Base-by-base conservation (phyloP, 2,113 vertebrate species). In the Myiopsitta monachus region DNA sequence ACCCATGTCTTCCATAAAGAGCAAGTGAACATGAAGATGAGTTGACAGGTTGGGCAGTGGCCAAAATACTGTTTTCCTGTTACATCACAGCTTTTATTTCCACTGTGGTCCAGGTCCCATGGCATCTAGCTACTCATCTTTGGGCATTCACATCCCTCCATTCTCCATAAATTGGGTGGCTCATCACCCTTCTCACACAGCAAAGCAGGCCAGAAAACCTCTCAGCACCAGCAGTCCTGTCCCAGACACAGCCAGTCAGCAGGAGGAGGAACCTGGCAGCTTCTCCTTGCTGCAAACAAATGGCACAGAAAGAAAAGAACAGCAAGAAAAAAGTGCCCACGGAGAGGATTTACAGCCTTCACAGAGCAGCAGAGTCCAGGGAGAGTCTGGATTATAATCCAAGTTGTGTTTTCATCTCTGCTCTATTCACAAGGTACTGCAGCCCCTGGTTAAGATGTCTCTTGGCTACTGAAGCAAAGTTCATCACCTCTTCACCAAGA, bases 151-250 rank as follows among this genome's bases (percentile, higher is more conserved):
- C 31, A 86, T 46, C 62, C 38, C 72, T 77, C 62, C 54, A 44
- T 67, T 67, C 46, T n/a, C 49, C 14, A 10, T 31, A 31, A 43
- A 21, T 0, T 0, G 0, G 13, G 61, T 74, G 52, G 24, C 31
- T 6, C 44, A 49, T 38, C 55, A 18, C 36, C 39, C 36, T 73
- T 22, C 70, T 64, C 55, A 22, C 7, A 1, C 28, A 49, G 59
- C 52, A 70, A 72, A 30, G 33, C 33, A 23, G 17, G 31, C 17
- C 49, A 94, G 46, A 47, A 91, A 69, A 39, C 13, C 30, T 6
- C 10, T 79, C 3, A 2, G 39, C 28, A 69, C 24, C 63, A 90
- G 39, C 61, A 59, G 18, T 36, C 61, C 38, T 24, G 31, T 1
- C 21, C 61, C 87, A 39, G n/a, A 39, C n/a, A 44, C 14, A 4